A percentile compares a stretch with the other conserved stretches of the same genome.
phyloP scores from a whole-genome alignment of 2,113 vertebrate genomes.

The Oryzias melastigma region DNA sequence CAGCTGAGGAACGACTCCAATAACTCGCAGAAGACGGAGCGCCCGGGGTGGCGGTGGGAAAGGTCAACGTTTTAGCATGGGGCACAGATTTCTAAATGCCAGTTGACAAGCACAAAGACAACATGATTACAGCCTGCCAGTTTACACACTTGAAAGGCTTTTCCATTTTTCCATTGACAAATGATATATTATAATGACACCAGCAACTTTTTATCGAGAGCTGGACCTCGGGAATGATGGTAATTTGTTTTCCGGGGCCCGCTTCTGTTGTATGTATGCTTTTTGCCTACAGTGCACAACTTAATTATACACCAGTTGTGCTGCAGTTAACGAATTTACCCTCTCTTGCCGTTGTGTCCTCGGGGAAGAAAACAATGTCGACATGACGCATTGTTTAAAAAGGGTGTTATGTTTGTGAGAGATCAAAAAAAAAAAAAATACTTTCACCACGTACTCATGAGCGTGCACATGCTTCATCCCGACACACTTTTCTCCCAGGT shows the following conservation, averaged over 20 bases:
- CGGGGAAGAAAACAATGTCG: constrained; percentile 36
- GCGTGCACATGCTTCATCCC: constrained; percentile 21
- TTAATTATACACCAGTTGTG: constrained; percentile 65
- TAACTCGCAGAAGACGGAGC: constrained; percentile 56
- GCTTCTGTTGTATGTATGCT: constrained; percentile 35
- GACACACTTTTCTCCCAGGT: too few relatives aligned
- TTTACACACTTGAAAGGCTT: constrained; percentile 43
- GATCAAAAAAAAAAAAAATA: constrained; percentile 40
- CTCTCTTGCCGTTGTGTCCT: constrained; percentile 56
- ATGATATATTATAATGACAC: constrained; percentile 53
- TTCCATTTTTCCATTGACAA: constrained; percentile 57
- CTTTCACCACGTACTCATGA: constrained; percentile 40
- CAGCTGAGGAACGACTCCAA: constrained; percentile 72
- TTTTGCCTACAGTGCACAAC: constrained; percentile 59
- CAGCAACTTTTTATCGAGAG: constrained; percentile 51
- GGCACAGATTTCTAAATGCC: constrained; percentile 70
- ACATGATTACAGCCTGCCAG: constrained; percentile 56
- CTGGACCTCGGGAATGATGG: constrained; percentile 52
- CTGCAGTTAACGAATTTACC: constrained; percentile 70
- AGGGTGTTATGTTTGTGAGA: constrained; percentile 38
- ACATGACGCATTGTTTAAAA: constrained; percentile 61
- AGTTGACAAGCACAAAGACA: constrained; percentile 68
- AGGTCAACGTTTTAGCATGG: constrained; percentile 68
- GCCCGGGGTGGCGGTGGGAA: constrained; percentile 55
- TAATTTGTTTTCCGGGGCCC: constrained; percentile 55